These are phyloP conservation scores for Galbula dea DNA, from an alignment of 2,113 vertebrate genomes.

Conservation along the genomic window DNA sequence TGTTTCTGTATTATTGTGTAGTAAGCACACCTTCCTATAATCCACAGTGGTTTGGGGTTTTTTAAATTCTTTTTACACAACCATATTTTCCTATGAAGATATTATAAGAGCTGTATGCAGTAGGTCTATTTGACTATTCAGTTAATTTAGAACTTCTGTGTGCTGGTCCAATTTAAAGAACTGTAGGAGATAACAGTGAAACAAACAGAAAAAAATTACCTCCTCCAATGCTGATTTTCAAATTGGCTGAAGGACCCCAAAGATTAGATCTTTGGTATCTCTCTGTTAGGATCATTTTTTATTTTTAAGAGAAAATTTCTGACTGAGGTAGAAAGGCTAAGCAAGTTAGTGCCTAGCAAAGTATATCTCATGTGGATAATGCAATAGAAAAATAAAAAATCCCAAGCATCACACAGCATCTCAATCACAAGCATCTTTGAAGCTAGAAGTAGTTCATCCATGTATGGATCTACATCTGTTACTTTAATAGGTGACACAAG, in stretches of 20 bases:
- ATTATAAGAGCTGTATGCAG: not conserved
- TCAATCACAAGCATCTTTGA: not conserved
- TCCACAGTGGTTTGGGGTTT: not conserved
- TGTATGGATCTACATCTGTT: slow-evolving; percentile 35
- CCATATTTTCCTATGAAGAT: not conserved
- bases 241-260: slow-evolving; percentile 62
- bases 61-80: not conserved
- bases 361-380: slow-evolving; percentile 52
- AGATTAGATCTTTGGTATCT: slow-evolving; percentile 61
- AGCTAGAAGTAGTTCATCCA: slow-evolving; percentile 39
- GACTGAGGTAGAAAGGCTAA: slow-evolving; percentile 62
- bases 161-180: slow-evolving; percentile 62
- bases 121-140: slow-evolving; percentile 17
- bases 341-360: slow-evolving; percentile 40
- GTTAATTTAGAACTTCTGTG: slow-evolving; percentile 40
- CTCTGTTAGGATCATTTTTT: slow-evolving; percentile 60
- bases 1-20: not conserved
- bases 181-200: slow-evolving; percentile 54
- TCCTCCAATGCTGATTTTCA: slow-evolving; percentile 66
- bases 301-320: slow-evolving; percentile 75
- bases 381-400: slow-evolving; percentile 43
- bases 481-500: slow-evolving; percentile 45
- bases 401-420: not conserved
- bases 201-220: slow-evolving; percentile 56
- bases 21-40: not conserved